Base-by-base conservation (phyloP, 2,888 invertebrate genomes). In the Platynereis dumerilii region DNA sequence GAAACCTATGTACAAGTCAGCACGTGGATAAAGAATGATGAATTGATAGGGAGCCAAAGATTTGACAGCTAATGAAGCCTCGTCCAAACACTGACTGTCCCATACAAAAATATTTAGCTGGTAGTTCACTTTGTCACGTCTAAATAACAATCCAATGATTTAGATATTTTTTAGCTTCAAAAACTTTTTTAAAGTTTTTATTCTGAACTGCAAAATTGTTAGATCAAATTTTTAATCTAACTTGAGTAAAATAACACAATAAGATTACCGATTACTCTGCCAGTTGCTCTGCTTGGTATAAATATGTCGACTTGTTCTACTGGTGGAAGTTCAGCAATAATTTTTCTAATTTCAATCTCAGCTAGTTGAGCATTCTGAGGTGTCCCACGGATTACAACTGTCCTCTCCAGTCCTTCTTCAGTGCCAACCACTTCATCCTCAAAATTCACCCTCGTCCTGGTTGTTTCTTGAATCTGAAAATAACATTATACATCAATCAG, bases 361-460 rank as follows among this genome's bases (percentile, higher is more conserved):
- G 94, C 95, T 24, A 89, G 83, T 70, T 89, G 88, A 0, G 91
- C 89, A 53, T 88, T 87, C 66, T 90, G 89, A 0, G 85, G 83
- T 0, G 87, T 85, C 0, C 95, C 95, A 60, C 87, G 86, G 68
- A 96, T 91, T 15, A 89, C 84, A 76, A 92, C 92, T 10, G 89
- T 86, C 71, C 91, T 86, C 3, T 75, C 75, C 34, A 12, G 12
- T 34, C 34, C 34, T 17, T 64, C 56, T 26, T 87, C 83, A 0
- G 86, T 86, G 1, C 80, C 68, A 1, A 64, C 17, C 73, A 78
- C 75, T 65, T 81, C 78, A 72, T 86, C 85, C 60, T 80, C 79
- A 72, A 86, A 86, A 67, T 83, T 81, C 48, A 90, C 87, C 60
- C 82, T 83, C 0, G 94, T 91, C 44, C 89, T 89, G 0, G 92